A percentile compares a stretch with the other conserved stretches of the same genome.
Conservation (phyloP, 2,797 vertebrate species). For the Tympanoctomys barrerae region DNA sequence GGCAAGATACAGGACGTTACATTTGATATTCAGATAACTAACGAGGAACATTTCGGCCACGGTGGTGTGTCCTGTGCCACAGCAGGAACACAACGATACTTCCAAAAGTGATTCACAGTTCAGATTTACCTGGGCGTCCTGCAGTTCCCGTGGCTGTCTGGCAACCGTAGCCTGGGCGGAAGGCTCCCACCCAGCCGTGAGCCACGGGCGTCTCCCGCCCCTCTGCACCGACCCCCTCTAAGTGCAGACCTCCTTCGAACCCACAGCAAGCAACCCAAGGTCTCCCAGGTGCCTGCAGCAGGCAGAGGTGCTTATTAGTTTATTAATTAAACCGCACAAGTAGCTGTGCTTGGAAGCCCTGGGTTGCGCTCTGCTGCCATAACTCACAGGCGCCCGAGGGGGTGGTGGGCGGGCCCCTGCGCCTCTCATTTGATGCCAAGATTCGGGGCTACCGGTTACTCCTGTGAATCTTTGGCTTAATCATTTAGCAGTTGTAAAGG, state of each 20-base stretch:
- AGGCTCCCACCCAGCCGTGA: rapidly evolving
- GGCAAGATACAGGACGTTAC: too few species aligned
- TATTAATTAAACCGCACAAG: constrained; percentile 83
- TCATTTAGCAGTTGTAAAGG: constrained; percentile 88
- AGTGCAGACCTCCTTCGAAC: not conserved
- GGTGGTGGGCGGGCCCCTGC: constrained; percentile 79
- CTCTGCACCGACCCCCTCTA: rapidly evolving
- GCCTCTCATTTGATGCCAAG: constrained; percentile 88
- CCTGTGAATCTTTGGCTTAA: constrained; percentile 86
- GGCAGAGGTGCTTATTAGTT: constrained; percentile 71
- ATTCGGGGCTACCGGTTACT: constrained; percentile 85
- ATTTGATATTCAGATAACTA: not conserved
- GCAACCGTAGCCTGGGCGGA: not conserved
- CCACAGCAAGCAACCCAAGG: not conserved
- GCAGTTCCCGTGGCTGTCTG: not conserved
- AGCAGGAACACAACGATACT: not conserved
- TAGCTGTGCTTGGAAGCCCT: constrained; percentile 79
- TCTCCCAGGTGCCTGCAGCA: constrained; percentile 71
- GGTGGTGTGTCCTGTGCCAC: rapidly evolving
- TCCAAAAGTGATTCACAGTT: not conserved
- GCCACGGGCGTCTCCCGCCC: rapidly evolving
- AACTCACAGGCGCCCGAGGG: constrained; percentile 85
- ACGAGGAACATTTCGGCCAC: not conserved
- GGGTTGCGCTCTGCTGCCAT: constrained; percentile 70
- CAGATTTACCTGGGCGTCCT: rapidly evolving